Percentiles rank a stretch among this genome's conserved stretches.
Evolutionary conservation across 2,888 invertebrate genomes (phyloP).

Genomic region (Eupithecia insigniata): DNA sequence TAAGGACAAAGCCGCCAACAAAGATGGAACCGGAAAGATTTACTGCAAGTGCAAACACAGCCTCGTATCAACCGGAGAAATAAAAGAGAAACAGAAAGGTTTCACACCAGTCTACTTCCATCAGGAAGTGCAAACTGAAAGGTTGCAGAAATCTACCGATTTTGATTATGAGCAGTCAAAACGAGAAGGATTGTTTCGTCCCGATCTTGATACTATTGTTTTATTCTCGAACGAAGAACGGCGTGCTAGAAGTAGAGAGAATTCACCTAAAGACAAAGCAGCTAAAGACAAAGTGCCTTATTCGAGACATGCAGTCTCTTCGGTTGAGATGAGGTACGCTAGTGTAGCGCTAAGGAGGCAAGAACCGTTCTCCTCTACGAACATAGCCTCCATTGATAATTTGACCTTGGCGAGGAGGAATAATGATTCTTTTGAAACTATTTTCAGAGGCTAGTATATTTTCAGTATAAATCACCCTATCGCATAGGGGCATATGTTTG

Average conservation of each 20-base stretch:
- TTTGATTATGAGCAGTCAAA: not conserved
- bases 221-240: slow-evolving; percentile 32
- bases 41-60: slow-evolving; percentile 42
- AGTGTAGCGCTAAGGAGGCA: slow-evolving; percentile 55
- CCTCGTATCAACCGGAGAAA: slow-evolving; percentile 55
- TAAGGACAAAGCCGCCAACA: not conserved
- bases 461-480: not conserved
- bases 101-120: slow-evolving; percentile 22
- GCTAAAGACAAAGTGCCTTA: slow-evolving; percentile 21
- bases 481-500: not conserved
- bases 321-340: slow-evolving; percentile 61
- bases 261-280: not conserved
- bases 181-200: not conserved
- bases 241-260: slow-evolving; percentile 6
- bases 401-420: slow-evolving; percentile 42
- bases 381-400: slow-evolving; percentile 47
- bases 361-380: slow-evolving; percentile 58
- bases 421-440: slow-evolving; percentile 61
- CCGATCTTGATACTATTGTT: slow-evolving; percentile 19
- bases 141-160: not conserved
- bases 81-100: slow-evolving; percentile 46
- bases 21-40: slow-evolving; percentile 25
- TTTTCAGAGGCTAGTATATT: slow-evolving; percentile 64
- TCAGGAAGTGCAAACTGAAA: slow-evolving; percentile 49
- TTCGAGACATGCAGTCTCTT: slow-evolving; percentile 55